Evolutionary conservation across 2,797 vertebrate genomes (phyloP), one percentile per base, ranked within the genome.

Genomic region (Sitta carolinensis): DNA sequence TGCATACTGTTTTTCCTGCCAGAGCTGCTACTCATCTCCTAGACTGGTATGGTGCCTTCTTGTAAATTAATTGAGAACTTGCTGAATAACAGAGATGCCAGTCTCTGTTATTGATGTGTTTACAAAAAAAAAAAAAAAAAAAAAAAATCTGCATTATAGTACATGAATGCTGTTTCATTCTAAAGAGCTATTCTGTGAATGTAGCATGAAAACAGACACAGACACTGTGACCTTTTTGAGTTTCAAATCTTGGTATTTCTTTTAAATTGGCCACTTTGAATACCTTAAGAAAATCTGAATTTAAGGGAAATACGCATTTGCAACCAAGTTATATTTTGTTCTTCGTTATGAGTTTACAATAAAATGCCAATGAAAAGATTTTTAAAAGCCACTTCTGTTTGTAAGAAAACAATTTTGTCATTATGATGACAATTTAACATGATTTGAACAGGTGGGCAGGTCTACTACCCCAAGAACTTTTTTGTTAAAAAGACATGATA

Each of bases 21-120:
- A 88, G 18, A 0, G 7, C 12, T 83, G 10, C 74, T 86, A 64
- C 58, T 93, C 50, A 61, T 96, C 47, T 91, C 13, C 40, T 74
- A 58, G 70, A 54, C 47, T 82, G 89, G 69, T 79, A 80, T 47
- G 38, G 30, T 91, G 82, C 59, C 59, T 83, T 79, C 63, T 76
- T 27, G 50, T 32, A 95, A 84, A 92, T 91, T 87, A 92, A 76
- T 82, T 84, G 55, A 81, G 23, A 30, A 50, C 58, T 76, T 89
- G 13, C 66, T 82, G 57, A 66, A 73, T 48, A 80, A 45, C 59
- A 83, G 27, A 69, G 18, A 36, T 94, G 27, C 32, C 67, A 81
- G 42, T 70, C 73, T 36, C 36, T 36, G 36, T 36, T 36, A 88
- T 18, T 45, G 68, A n/a, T 27, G 20, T 55, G 11, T 91, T 91